These are phyloP conservation scores for Phalacrocorax aristotelis DNA, from an alignment of 2,113 vertebrate species.

Conservation along the genomic window DNA sequence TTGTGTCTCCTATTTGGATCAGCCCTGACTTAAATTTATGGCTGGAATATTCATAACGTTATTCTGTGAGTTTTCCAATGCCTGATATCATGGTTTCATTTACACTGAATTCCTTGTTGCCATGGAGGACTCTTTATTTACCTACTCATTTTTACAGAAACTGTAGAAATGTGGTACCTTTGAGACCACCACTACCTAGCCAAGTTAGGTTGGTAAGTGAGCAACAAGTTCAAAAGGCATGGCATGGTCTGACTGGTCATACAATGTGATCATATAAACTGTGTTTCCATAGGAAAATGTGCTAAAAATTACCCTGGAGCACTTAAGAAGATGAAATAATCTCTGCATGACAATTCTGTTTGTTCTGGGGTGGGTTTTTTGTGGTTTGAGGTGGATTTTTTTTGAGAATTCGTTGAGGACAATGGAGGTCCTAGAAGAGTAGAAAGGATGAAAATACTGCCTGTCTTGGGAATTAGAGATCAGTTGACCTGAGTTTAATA, in stretches of 20 bases:
- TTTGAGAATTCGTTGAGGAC: neutral
- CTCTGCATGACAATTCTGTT: neutral
- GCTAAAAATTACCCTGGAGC: neutral
- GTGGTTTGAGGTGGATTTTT: neutral
- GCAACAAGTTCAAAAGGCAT: neutral
- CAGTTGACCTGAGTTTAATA: neutral
- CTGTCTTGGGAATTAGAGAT: neutral
- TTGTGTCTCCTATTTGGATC: neutral
- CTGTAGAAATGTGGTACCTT: neutral
- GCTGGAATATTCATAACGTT: neutral
- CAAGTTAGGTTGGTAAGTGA: neutral
- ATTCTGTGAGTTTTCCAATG: neutral
- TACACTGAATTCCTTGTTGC: conserved; percentile 13
- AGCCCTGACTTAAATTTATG: neutral
- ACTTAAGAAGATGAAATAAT: neutral
- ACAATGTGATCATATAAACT: neutral
- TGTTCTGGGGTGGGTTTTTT: neutral
- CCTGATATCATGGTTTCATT: neutral
- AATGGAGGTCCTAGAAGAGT: neutral
- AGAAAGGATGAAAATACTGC: neutral
- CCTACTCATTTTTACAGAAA: conserved; percentile 7
- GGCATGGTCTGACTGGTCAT: neutral
- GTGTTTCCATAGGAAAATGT: neutral
- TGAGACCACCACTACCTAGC: neutral
- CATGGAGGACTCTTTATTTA: neutral